Conservation (phyloP, 2,113 vertebrate species). For the Penelope pileata region DNA sequence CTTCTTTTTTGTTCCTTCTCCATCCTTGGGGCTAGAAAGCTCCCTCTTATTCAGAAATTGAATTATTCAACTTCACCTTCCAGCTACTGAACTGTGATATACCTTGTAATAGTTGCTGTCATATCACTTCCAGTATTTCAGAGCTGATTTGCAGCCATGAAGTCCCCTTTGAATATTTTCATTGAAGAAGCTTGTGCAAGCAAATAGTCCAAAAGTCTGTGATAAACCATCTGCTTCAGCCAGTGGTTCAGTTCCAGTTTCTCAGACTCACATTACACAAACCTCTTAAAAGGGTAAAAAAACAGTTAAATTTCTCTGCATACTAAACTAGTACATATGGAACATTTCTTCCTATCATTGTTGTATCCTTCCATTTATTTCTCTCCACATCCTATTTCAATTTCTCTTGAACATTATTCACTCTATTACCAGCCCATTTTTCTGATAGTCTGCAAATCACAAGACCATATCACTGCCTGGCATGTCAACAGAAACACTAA, state of each 20-base stretch:
- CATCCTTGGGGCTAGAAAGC: background rate
- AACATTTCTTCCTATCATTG: background rate
- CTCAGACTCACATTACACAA: background rate
- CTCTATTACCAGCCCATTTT: background rate
- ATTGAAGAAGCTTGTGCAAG: background rate
- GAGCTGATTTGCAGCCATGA: background rate
- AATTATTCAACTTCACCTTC: background rate
- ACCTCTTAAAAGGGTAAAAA: background rate
- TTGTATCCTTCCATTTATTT: conserved; percentile 18
- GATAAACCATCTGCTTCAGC: background rate
- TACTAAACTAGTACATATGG: background rate
- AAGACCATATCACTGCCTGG: background rate
- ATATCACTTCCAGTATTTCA: background rate
- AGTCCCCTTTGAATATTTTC: background rate
- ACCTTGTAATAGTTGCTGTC: background rate
- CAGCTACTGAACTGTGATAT: background rate
- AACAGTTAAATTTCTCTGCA: background rate
- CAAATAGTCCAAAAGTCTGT: background rate
- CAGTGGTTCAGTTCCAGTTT: background rate
- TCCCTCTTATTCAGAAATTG: background rate
- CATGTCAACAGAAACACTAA: background rate
- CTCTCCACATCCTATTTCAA: background rate
- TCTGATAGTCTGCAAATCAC: background rate
- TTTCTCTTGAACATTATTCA: background rate
- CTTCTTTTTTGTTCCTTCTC: background rate